These are phyloP conservation scores for Carassius auratus DNA, from an alignment of 2,113 vertebrate species.

Conservation along the genomic window DNA sequence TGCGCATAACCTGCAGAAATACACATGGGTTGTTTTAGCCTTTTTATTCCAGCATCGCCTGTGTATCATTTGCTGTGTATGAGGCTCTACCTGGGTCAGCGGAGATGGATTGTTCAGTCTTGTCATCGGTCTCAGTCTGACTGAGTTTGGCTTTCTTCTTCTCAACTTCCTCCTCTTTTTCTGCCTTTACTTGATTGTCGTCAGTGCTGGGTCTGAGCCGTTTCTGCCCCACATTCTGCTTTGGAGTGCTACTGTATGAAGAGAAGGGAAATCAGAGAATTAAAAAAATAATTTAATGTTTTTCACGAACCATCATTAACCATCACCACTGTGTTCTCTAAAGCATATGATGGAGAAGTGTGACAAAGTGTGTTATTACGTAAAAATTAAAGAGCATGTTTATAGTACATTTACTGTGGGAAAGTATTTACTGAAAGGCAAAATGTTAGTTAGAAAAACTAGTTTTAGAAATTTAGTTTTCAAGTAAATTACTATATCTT, in stretches of 20 bases:
- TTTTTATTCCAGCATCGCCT: too few species aligned
- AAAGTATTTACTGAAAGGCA: neutral
- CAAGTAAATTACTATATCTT: neutral
- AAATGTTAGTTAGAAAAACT: too few species aligned
- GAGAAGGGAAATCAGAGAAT: neutral
- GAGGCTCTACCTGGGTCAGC: slow-evolving; percentile 48
- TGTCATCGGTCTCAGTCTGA: neutral
- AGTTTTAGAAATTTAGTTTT: neutral
- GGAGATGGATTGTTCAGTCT: slow-evolving; percentile 22
- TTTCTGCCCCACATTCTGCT: slow-evolving; percentile 39
- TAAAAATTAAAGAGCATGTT: neutral
- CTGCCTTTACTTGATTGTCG: slow-evolving; percentile 34
- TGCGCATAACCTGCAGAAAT: slow-evolving; percentile 31
- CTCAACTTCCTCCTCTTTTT: slow-evolving; percentile 56
- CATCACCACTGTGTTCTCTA: neutral
- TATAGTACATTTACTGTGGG: neutral
- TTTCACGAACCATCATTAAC: neutral
- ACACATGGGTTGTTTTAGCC: neutral
- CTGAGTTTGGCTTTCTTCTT: slow-evolving; percentile 62
- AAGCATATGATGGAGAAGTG: neutral
- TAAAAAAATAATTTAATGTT: neutral
- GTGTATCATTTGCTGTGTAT: neutral
- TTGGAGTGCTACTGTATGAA: slow-evolving; percentile 26
- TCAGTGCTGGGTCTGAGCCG: slow-evolving; percentile 41
- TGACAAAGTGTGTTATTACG: neutral